Conservation (phyloP, 2,113 vertebrate genomes). For the Scolopax mira region DNA sequence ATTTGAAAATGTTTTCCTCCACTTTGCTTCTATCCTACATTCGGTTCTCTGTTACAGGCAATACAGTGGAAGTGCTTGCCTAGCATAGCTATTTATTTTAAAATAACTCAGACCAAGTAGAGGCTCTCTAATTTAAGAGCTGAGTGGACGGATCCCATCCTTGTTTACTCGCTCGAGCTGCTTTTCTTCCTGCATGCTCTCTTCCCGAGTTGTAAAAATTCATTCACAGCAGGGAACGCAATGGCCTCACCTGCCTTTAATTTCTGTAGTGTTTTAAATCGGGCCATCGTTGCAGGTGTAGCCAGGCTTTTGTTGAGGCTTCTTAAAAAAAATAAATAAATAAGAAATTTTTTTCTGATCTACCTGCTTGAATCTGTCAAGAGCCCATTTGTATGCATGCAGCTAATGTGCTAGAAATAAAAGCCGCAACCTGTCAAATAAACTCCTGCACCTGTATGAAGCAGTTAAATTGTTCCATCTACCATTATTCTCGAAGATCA, state of each 20-base stretch:
- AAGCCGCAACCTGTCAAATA: slow-evolving; percentile 78
- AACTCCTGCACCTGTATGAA: slow-evolving; percentile 79
- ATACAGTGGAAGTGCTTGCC: background rate
- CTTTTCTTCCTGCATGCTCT: slow-evolving; percentile 11
- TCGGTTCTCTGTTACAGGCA: background rate
- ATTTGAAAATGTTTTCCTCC: slow-evolving; percentile 33
- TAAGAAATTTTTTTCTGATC: slow-evolving; percentile 53
- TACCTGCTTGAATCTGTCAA: slow-evolving; percentile 77
- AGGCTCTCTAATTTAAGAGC: background rate
- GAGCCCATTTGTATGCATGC: slow-evolving; percentile 73
- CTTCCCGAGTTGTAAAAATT: slow-evolving; percentile 20
- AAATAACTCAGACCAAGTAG: slow-evolving; percentile 6
- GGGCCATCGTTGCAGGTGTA: slow-evolving; percentile 70
- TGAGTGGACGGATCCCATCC: slow-evolving; percentile 33
- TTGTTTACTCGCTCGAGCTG: slow-evolving; percentile 50
- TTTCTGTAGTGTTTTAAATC: slow-evolving; percentile 64
- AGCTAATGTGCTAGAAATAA: slow-evolving; percentile 79
- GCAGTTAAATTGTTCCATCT: slow-evolving; percentile 78
- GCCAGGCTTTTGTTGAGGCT: slow-evolving; percentile 58
- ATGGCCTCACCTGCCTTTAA: slow-evolving; percentile 71
- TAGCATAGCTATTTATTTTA: slow-evolving; percentile 6
- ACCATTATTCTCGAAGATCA: slow-evolving; percentile 79
- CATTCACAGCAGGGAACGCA: slow-evolving; percentile 41
- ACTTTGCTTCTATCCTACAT: background rate
- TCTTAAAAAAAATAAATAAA: slow-evolving; percentile 3